Evolutionary conservation across 2,888 invertebrate species (phyloP).

Genomic region (Nymphalis polychloros): DNA sequence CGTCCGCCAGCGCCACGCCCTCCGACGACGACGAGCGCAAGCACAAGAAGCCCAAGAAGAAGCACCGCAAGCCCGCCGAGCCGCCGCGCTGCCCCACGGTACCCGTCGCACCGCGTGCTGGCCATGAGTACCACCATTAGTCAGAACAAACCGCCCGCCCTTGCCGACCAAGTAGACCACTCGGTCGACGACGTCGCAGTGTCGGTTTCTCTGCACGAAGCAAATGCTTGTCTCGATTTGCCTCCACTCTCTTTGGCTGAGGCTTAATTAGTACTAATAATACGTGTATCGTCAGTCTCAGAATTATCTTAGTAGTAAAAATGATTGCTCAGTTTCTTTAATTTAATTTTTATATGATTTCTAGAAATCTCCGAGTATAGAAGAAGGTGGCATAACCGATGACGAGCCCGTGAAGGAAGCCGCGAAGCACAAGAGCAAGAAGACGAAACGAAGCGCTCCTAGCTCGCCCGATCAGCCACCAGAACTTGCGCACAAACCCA

Average conservation of each 20-base stretch:
- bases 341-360: neutral
- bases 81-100: constrained; percentile 49
- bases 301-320: no score
- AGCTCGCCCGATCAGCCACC: constrained; percentile 63
- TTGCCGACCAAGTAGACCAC: no score
- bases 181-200: no score
- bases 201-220: no score
- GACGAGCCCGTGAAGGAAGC: constrained; percentile 73
- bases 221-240: no score
- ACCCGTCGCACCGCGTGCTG: neutral
- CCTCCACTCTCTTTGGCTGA: no score
- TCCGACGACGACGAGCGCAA: constrained; percentile 66
- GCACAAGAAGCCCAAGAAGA: constrained; percentile 82
- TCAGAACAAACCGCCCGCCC: no score
- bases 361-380: constrained; percentile 69
- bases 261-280: no score
- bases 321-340: no score
- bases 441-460: constrained; percentile 71
- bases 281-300: no score
- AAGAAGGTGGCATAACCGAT: constrained; percentile 73
- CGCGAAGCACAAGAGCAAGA: constrained; percentile 66
- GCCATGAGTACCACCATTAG: no score
- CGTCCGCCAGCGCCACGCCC: constrained; percentile 60
- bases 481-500: constrained; percentile 63
- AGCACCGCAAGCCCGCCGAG: constrained; percentile 80